phyloP scores from a whole-genome alignment of 2,888 invertebrate species.

The Tachina grossa region DNA sequence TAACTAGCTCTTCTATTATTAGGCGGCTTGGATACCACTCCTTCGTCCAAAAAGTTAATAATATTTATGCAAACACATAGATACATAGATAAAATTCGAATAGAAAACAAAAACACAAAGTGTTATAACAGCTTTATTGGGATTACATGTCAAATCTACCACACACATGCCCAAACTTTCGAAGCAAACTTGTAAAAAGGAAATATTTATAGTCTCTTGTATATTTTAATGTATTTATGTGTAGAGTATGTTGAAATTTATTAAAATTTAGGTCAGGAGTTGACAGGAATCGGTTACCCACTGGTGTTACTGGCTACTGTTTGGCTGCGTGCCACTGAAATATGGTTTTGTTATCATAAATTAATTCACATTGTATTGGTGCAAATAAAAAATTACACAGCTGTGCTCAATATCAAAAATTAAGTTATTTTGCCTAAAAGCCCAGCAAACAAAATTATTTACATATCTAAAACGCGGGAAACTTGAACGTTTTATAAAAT shows the following conservation, averaged over 20 bases:
- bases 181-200: not conserved
- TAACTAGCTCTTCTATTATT: not conserved
- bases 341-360: slow-evolving; percentile 23
- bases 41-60: slow-evolving; percentile 25
- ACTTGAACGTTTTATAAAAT: too few species aligned
- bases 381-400: slow-evolving; percentile 45
- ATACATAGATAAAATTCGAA: slow-evolving; percentile 21
- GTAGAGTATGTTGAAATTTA: slow-evolving; percentile 34
- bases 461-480: not conserved
- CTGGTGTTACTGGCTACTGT: slow-evolving; percentile 25
- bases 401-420: slow-evolving; percentile 29
- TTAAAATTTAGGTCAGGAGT: slow-evolving; percentile 62
- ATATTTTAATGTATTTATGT: too few species aligned
- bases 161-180: not conserved
- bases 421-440: slow-evolving; percentile 8
- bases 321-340: slow-evolving; percentile 8
- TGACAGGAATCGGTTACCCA: slow-evolving; percentile 47
- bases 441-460: slow-evolving; percentile 17
- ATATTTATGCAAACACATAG: slow-evolving; percentile 37
- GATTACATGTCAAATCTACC: slow-evolving; percentile 42
- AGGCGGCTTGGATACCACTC: slow-evolving; percentile 15
- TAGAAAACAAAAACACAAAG: slow-evolving; percentile 11
- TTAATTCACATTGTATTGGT: slow-evolving; percentile 22
- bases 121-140: slow-evolving; percentile 56
- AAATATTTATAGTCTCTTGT: not conserved